A percentile compares a stretch with the other conserved stretches of the same genome.
These are phyloP conservation scores for Chrosomus eos DNA, from an alignment of 2,797 vertebrate species.

Conservation along the genomic window DNA sequence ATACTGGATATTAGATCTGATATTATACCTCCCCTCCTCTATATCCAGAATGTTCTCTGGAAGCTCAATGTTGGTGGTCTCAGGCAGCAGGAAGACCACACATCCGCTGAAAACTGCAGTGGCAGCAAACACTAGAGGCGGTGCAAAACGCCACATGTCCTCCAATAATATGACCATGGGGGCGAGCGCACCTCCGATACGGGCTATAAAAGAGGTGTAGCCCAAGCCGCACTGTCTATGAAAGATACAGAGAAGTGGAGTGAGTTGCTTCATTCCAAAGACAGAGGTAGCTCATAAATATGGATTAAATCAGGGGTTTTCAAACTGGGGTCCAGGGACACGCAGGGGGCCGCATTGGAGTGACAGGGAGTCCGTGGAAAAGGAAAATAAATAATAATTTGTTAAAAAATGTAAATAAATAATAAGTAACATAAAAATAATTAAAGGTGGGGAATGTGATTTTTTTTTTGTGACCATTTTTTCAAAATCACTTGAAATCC, in stretches of 20 bases:
- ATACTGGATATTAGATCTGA: background rate
- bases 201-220: constrained; percentile 69
- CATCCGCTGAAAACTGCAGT: constrained; percentile 66
- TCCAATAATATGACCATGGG: constrained; percentile 71
- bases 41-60: constrained; percentile 50
- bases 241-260: background rate
- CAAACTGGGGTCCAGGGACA: background rate
- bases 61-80: constrained; percentile 63
- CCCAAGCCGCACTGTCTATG: constrained; percentile 73
- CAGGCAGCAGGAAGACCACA: constrained; percentile 71
- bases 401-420: background rate
- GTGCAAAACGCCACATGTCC: constrained; percentile 68
- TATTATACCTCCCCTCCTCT: constrained; percentile 42
- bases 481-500: no score
- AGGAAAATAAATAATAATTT: background rate
- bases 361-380: background rate
- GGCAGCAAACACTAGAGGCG: constrained; percentile 65
- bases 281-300: background rate
- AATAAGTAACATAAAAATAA: background rate
- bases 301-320: background rate
- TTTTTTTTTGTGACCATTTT: no score
- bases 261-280: background rate
- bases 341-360: no score
- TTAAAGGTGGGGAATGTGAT: no score
- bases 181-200: constrained; percentile 70